Percentiles rank a stretch among this genome's conserved stretches.
Conservation (phyloP, 2,888 invertebrate species). For the Hydraecia micacea region DNA sequence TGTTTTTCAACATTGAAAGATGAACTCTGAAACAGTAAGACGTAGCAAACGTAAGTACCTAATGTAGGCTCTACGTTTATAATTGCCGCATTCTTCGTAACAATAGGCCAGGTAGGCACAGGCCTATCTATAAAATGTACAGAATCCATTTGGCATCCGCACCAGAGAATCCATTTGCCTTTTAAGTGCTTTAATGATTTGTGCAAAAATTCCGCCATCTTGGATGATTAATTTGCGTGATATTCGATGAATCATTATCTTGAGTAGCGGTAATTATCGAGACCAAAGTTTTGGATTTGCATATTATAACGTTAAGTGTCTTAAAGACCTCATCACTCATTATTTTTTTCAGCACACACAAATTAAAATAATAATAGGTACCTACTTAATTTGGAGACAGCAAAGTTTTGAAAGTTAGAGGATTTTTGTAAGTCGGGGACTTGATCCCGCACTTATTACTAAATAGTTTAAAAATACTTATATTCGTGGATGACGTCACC, state of each 20-base stretch:
- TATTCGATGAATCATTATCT: conserved; percentile 77
- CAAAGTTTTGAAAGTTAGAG: not conserved
- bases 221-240: conserved; percentile 76
- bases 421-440: not conserved
- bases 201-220: conserved; percentile 76
- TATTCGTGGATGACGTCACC: not conserved
- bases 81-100: conserved; percentile 58
- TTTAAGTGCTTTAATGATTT: conserved; percentile 86
- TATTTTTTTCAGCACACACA: conserved; percentile 2
- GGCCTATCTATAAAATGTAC: conserved; percentile 68
- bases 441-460: not conserved
- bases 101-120: conserved; percentile 61
- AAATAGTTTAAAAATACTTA: conserved; percentile 1
- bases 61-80: conserved; percentile 22
- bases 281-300: conserved; percentile 56
- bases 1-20: not conserved
- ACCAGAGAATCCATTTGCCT: conserved; percentile 80
- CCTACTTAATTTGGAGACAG: not conserved
- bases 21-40: not conserved
- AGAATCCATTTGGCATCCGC: conserved; percentile 81
- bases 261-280: conserved; percentile 65
- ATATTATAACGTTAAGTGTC: conserved; percentile 45
- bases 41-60: conserved; percentile 14
- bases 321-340: conserved; percentile 3
- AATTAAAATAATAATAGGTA: not conserved